These are phyloP conservation scores for Proteles cristata DNA, from an alignment of 2,113 vertebrate species.

Conservation along the genomic window DNA sequence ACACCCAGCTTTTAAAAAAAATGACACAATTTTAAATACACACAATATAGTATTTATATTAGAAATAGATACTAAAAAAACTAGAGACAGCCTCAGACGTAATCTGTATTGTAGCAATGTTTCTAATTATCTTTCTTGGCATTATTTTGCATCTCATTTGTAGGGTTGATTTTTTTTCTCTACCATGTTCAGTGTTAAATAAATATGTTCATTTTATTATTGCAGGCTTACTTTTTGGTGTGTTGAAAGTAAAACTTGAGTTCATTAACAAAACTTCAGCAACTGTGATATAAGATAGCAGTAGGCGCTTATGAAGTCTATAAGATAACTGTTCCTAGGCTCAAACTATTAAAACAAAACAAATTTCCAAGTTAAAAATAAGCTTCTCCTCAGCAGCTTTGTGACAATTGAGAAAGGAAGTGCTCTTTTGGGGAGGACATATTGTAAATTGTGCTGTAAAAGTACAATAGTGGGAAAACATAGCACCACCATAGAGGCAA, in stretches of 20 bases:
- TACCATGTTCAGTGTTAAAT: not conserved
- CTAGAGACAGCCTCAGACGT: not conserved
- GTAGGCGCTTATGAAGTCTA: slow-evolving; percentile 66
- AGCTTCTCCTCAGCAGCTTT: slow-evolving; percentile 81
- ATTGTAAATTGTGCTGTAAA: slow-evolving; percentile 91
- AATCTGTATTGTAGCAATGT: not conserved
- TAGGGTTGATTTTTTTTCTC: not conserved
- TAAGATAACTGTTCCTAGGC: slow-evolving; percentile 75
- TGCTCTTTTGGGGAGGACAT: slow-evolving; percentile 77
- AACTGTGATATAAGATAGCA: slow-evolving; percentile 57
- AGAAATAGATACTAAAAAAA: slow-evolving; percentile 20
- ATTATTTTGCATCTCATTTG: slow-evolving; percentile 18
- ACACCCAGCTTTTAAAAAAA: slow-evolving; percentile 21
- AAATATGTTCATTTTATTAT: slow-evolving; percentile 8
- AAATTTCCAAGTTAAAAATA: slow-evolving; percentile 88
- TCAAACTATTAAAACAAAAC: slow-evolving; percentile 74
- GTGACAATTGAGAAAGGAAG: slow-evolving; percentile 89
- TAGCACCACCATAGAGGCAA: slow-evolving; percentile 67
- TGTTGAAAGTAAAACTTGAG: not conserved
- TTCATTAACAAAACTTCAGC: slow-evolving; percentile 64
- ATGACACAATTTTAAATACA: slow-evolving; percentile 22
- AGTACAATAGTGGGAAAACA: slow-evolving; percentile 90
- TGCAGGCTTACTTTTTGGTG: not conserved
- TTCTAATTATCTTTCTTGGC: slow-evolving; percentile 43
- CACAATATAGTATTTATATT: slow-evolving; percentile 23